Evolutionary conservation across 2,113 vertebrate genomes (phyloP), one percentile per base, ranked within the genome.

Genomic region (Quiscalus mexicanus): DNA sequence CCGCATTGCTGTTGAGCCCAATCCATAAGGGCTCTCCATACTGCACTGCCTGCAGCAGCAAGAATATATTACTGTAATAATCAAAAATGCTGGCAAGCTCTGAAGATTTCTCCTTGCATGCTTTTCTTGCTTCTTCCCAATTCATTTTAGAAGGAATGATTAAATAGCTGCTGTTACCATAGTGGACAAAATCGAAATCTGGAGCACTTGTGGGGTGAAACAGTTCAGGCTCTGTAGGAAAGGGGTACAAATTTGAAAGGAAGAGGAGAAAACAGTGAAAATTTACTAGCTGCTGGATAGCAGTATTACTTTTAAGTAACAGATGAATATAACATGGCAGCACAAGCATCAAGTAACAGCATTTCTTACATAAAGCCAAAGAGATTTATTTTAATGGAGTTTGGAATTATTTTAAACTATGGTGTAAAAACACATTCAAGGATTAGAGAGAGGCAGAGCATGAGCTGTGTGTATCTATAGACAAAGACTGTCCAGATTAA

Each of bases 1-100:
- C 99, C 99, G 98, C 88, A 47, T 99, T 99, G 94, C 97, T 99
- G 96, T 99, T 99, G 88, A 99, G 98, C 33, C 98, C 99, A 19
- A 99, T 99, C 99, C 99, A 99, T 45, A 99, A 53, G 5, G 98
- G 97, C 37, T 98, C 97, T 12, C 97, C 98, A 89, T 97, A 53
- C 22, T 95, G 97, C 18, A 55, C 71, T 67, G 98, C 96, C 35
- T 96, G 96, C 69, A 99, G 93, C 65, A 92, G 94, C 24, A 98
- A 70, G 68, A 98, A 98, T 31, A 98, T 97, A 30, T 99, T 97
- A 42, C 84, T 96, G 20, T 99, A 96, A 16, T 98, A 97, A 74
- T 98, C 97, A 64, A 98, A 96, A 94, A 99, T 96, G 84, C 99
- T 99, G 82, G 98, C 98, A n/a, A 99, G 94, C 6, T 98, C 97